These are phyloP conservation scores for Sebastes oblongus DNA, from an alignment of 2,797 vertebrate genomes.

Conservation along the genomic window DNA sequence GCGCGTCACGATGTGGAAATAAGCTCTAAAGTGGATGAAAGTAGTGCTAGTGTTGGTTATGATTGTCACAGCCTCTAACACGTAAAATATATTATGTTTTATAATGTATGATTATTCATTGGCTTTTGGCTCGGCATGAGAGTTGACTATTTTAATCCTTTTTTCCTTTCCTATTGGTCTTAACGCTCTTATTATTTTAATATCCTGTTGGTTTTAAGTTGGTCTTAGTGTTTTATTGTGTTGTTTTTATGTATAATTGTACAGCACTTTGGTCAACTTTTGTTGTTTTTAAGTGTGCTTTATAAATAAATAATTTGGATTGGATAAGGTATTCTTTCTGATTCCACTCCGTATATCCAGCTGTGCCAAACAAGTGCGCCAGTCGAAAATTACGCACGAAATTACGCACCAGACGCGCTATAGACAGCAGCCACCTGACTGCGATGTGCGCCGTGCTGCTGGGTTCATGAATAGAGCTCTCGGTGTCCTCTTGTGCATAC, in stretches of 20 bases:
- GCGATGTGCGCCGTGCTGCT: rapidly evolving
- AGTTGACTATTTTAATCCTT: no score
- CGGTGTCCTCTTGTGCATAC: neutral
- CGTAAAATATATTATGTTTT: neutral
- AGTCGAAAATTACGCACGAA: neutral
- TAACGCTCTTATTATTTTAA: no score
- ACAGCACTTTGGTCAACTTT: no score
- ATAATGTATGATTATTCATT: neutral
- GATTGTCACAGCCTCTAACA: neutral
- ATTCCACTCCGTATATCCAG: neutral
- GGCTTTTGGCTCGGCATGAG: no score
- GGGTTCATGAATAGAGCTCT: neutral
- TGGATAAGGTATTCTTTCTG: neutral
- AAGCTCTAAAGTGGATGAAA: neutral
- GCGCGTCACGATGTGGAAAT: neutral
- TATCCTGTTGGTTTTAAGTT: no score
- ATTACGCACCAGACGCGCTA: neutral
- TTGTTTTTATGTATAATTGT: no score
- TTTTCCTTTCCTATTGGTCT: no score
- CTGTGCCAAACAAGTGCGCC: neutral
- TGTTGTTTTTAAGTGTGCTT: no score
- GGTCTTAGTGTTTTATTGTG: no score
- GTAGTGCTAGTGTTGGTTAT: neutral
- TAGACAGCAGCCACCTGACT: neutral
- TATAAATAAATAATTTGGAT: no score